phyloP scores from a whole-genome alignment of 2,113 vertebrate species.

The Ploceus nigricollis region DNA sequence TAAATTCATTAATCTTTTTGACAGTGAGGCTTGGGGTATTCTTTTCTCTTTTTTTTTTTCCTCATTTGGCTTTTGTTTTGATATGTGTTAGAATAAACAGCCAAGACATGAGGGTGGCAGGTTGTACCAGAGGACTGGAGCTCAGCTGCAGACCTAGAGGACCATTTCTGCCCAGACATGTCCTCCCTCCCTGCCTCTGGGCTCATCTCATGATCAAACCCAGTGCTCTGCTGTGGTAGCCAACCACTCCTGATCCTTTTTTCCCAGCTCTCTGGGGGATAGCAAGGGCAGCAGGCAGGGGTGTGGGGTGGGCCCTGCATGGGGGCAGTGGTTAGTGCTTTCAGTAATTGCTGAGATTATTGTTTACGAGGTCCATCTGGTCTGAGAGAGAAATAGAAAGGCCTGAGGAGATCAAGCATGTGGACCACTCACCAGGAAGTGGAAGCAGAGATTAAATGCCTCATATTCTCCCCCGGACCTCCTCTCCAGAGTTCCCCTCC shows the following conservation, averaged over 20 bases:
- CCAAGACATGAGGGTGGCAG: neutral
- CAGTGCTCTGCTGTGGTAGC: neutral
- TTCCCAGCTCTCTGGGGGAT: neutral
- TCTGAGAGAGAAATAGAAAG: neutral
- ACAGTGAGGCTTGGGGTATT: neutral
- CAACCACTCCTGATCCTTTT: fast-evolving
- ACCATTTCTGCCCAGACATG: neutral
- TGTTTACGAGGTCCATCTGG: neutral
- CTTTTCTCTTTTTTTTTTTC: fast-evolving
- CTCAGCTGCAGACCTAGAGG: neutral
- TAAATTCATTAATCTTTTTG: neutral
- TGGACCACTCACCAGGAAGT: neutral
- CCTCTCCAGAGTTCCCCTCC: neutral
- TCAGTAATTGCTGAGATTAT: fast-evolving
- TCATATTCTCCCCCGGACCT: neutral
- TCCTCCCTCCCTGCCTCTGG: neutral
- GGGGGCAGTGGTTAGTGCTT: neutral
- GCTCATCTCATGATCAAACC: neutral
- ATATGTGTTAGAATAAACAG: neutral
- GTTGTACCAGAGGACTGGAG: neutral
- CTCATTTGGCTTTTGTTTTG: neutral
- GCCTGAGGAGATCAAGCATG: neutral
- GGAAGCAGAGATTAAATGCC: neutral
- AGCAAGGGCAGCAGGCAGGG: neutral
- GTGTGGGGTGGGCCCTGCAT: fast-evolving